Base-by-base conservation (phyloP, 1,140 invertebrate genomes). In the Atta cephalotes region DNA sequence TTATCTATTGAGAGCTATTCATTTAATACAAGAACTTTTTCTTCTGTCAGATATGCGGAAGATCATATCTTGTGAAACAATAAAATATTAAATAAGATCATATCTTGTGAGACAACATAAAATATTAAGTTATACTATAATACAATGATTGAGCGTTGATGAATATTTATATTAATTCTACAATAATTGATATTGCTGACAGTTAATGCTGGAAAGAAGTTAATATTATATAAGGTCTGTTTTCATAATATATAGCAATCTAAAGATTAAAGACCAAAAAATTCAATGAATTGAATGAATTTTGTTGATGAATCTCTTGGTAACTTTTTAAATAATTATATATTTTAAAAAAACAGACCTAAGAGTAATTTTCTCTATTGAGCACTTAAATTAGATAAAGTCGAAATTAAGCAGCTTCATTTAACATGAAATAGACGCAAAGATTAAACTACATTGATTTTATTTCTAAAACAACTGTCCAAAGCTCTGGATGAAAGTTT, bases 381-480 rank as follows among this genome's bases (percentile, higher is more conserved):
- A 3, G 16, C 0, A 62, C 4, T 62, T 51, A 9, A 25, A 10
- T 2, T 25, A 28, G 9, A n/a, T 53, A 53, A 72, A 16, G 35
- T 10, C 9, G 16, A 78, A 78, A 10, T 45, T 28, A 16, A 62
- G 4, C 10, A 45, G 39, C 39, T 56, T 12, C 39, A 21, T 76
- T 63, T 63, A 10, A 18, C 12, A 28, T 10, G 4, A 78, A 62
- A 77, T 1, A 14, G 1, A n/a, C 16, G 16, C 16, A 45, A 12
- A 45, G 39, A 45, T 45, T 45, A 45, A 45, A 45, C 66, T 39
- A 49, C 1, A n/a, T 49, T 72, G 35, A 70, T 53, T 72, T 18
- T 74, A 49, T 71, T 45, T 21, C 25, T 28, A 84, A 82, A 82
- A 72, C 25, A 82, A 82, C 2, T 0, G 28, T 18, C 3, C 56